Evolutionary conservation across 2,113 vertebrate species (phyloP).

Genomic region (Sylvilagus bachmani): DNA sequence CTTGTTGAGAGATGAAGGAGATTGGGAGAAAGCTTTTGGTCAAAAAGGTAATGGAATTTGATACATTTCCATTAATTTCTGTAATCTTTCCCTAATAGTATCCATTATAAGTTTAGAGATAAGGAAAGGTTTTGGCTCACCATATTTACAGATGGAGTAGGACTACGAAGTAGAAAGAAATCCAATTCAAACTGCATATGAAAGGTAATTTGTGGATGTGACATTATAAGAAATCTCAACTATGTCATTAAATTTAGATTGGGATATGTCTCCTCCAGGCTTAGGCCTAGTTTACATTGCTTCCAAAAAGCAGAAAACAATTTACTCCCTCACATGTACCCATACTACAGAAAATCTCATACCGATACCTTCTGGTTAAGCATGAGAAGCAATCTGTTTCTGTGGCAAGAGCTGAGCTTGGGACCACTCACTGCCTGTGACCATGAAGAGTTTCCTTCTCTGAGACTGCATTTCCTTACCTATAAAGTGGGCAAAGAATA

Average conservation of each 20-base stretch:
- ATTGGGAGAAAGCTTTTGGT: not conserved
- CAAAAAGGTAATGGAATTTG: conserved; percentile 10
- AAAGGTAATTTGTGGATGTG: not conserved
- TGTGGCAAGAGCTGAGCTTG: not conserved
- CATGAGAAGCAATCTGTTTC: not conserved
- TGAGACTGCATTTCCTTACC: not conserved
- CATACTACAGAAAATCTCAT: not conserved
- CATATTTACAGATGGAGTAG: not conserved
- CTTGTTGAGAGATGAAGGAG: not conserved
- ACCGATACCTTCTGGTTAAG: not conserved
- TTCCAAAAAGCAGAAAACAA: not conserved
- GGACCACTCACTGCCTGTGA: not conserved
- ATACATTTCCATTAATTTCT: conserved; percentile 36
- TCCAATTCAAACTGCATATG: not conserved
- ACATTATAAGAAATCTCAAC: not conserved
- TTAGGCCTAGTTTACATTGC: not conserved
- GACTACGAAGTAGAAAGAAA: not conserved
- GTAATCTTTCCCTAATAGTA: not conserved
- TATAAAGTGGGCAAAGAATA: not conserved
- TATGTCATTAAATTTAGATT: conserved; percentile 44
- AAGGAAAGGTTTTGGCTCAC: not conserved
- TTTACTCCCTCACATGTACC: not conserved
- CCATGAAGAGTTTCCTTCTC: not conserved
- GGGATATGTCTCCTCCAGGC: not conserved
- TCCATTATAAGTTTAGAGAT: not conserved